phyloP scores from a whole-genome alignment of 2,113 vertebrate species.

The Rhea americana region DNA sequence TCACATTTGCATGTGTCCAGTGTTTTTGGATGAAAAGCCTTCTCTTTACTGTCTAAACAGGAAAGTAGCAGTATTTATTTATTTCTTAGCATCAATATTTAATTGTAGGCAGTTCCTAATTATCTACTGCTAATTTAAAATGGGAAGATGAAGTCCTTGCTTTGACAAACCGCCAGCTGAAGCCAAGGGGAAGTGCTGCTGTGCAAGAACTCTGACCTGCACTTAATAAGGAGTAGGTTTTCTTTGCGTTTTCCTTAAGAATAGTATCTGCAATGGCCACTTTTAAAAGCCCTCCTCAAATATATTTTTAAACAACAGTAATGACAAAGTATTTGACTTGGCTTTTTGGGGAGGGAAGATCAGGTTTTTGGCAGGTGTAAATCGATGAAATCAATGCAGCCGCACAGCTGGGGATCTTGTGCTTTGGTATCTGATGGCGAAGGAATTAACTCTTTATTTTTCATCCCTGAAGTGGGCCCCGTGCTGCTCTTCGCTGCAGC shows the following conservation, averaged over 20 bases:
- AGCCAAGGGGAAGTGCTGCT: neutral
- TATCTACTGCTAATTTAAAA: conserved; percentile 21
- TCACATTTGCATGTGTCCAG: neutral
- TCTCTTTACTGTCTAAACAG: conserved; percentile 5
- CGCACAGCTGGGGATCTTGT: neutral
- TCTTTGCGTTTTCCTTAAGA: neutral
- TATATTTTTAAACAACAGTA: neutral
- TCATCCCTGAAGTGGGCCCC: neutral
- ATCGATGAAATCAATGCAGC: neutral
- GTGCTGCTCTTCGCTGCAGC: neutral
- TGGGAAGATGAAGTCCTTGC: neutral
- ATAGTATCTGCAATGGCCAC: neutral
- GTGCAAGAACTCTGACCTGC: neutral
- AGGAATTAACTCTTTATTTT: neutral
- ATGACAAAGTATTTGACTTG: neutral
- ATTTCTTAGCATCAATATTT: conserved; percentile 43
- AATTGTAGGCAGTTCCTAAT: conserved; percentile 32
- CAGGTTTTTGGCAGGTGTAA: neutral
- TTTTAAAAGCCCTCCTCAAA: neutral
- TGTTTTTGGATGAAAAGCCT: neutral
- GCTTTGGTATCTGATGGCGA: neutral
- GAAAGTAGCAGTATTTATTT: neutral
- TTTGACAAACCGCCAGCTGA: neutral
- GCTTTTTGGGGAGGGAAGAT: neutral
- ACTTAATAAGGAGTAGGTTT: neutral